Percentiles rank a stretch among this genome's conserved stretches.
These are phyloP conservation scores for Drosophila aff. DNA, from an alignment of 1,140 invertebrate genomes.

Conservation along the genomic window DNA sequence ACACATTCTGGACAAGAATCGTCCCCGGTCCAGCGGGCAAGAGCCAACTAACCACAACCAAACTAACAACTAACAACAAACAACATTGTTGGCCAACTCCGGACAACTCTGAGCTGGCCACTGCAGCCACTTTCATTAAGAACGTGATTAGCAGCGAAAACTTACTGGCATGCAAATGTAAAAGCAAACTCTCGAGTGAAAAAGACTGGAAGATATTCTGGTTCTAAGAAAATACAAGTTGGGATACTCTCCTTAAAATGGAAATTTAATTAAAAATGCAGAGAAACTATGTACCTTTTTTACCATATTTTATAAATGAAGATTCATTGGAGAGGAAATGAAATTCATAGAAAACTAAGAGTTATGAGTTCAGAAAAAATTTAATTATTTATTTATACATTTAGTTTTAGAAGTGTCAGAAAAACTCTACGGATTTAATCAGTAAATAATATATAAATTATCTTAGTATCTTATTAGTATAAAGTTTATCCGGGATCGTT, in stretches of 20 bases:
- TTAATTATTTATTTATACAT: background rate
- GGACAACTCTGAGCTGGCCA: constrained; percentile 28
- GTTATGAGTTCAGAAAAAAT: background rate
- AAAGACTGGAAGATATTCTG: constrained; percentile 1
- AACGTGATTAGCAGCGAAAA: constrained; percentile 74
- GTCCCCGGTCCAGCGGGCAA: constrained; percentile 10
- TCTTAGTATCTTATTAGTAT: background rate
- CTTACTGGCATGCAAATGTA: constrained; percentile 71
- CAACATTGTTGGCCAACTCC: constrained; percentile 28
- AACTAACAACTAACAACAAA: constrained; percentile 34
- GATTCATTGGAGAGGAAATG: background rate
- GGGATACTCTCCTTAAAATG: constrained; percentile 17
- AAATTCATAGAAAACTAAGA: background rate
- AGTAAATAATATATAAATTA: background rate
- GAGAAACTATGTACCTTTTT: background rate
- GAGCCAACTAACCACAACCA: constrained; percentile 26
- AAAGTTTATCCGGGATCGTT: too few species aligned
- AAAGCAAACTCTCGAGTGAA: constrained; percentile 28
- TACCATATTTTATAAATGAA: background rate
- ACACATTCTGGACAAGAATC: constrained; percentile 29
- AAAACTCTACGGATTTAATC: too few species aligned
- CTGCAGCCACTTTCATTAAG: constrained; percentile 78
- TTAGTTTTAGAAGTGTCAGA: background rate
- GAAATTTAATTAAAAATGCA: background rate
- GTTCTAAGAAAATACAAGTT: background rate